Percentiles rank a stretch among this genome's conserved stretches.
Conservation (phyloP, 2,797 vertebrate genomes). For the Ataeniobius toweri region DNA sequence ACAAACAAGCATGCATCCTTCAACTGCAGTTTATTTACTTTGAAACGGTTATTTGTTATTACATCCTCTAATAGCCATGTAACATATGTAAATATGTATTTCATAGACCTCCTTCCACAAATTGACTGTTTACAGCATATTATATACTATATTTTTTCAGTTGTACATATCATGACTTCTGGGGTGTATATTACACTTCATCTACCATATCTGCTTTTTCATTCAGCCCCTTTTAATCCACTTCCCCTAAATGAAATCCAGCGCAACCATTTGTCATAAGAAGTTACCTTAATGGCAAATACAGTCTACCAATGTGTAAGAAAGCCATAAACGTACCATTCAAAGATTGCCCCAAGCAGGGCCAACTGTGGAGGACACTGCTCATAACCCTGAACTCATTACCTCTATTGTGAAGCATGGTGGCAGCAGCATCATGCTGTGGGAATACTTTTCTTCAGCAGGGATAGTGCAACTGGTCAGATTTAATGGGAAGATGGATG, state of each 20-base stretch:
- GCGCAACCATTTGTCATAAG: not conserved
- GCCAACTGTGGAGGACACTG: not conserved
- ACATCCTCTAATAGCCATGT: too few relatives aligned
- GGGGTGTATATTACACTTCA: too few relatives aligned
- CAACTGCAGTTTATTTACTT: too few relatives aligned
- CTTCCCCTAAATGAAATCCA: not conserved
- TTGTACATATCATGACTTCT: too few relatives aligned
- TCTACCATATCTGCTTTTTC: too few relatives aligned
- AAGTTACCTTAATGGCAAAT: not conserved
- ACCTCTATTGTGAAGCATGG: not conserved
- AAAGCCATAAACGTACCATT: not conserved
- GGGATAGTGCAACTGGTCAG: not conserved
- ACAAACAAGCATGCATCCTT: too few relatives aligned
- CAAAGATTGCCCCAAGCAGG: not conserved
- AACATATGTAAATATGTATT: too few relatives aligned
- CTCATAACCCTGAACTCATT: not conserved
- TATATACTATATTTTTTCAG: too few relatives aligned
- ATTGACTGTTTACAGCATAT: too few relatives aligned
- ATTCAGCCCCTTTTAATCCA: not conserved
- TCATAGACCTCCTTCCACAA: too few relatives aligned
- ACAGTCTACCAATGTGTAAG: not conserved
- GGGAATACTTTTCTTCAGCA: not conserved
- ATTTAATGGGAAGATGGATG: not conserved
- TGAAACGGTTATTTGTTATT: too few relatives aligned
- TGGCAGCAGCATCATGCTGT: not conserved